These are phyloP conservation scores for Spea multiplicata DNA, from an alignment of 2,113 vertebrate species.

Conservation along the genomic window DNA sequence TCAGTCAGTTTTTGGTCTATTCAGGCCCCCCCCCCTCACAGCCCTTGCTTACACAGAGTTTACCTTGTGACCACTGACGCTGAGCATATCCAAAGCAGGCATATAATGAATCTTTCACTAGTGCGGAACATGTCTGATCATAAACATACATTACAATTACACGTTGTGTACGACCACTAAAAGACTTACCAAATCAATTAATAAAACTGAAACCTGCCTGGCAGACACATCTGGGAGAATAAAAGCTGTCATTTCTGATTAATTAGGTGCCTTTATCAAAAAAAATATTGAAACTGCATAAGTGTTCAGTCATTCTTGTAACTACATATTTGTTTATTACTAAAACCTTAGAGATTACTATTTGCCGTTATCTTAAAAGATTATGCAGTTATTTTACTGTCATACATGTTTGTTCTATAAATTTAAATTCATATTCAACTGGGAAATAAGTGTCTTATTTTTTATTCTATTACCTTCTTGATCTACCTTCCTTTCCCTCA, in stretches of 20 bases:
- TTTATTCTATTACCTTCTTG: constrained; percentile 22
- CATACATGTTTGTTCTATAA: not conserved
- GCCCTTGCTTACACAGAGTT: constrained; percentile 34
- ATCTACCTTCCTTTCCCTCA: constrained; percentile 22
- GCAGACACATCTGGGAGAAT: constrained; percentile 45
- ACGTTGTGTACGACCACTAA: constrained; percentile 40
- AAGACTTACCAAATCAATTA: constrained; percentile 46
- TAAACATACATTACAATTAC: constrained; percentile 45
- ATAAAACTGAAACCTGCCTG: constrained; percentile 41
- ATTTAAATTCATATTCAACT: constrained; percentile 9
- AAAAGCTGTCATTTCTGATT: constrained; percentile 44
- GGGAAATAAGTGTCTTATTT: constrained; percentile 25
- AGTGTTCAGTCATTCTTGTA: constrained; percentile 21
- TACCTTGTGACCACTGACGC: constrained; percentile 33
- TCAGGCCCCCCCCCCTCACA: constrained; percentile 23
- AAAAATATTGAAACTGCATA: constrained; percentile 24
- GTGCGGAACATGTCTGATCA: constrained; percentile 44
- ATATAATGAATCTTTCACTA: constrained; percentile 40
- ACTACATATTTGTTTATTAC: not conserved
- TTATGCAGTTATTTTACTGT: constrained; percentile 1
- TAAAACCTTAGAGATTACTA: not conserved
- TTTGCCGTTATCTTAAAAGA: not conserved
- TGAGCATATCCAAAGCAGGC: constrained; percentile 38
- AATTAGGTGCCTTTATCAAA: constrained; percentile 37
- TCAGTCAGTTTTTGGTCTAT: no score